Conservation (phyloP, 2,113 vertebrate species). For the Bos indicus region DNA sequence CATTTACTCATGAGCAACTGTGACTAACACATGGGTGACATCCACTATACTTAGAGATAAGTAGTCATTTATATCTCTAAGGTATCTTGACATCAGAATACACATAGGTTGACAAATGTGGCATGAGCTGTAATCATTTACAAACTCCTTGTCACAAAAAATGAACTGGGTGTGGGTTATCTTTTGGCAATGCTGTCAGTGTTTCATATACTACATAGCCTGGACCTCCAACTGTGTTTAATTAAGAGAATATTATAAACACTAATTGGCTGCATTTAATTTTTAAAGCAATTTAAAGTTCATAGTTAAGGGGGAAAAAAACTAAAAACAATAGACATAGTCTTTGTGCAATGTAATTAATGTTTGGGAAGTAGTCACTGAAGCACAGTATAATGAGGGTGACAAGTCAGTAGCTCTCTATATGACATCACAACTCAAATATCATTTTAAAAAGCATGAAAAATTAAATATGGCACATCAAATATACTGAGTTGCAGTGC, state of each 20-base stretch:
- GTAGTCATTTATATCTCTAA: slow-evolving; percentile 53
- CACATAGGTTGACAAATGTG: slow-evolving; percentile 47
- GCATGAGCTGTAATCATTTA: slow-evolving; percentile 46
- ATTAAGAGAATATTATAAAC: slow-evolving; percentile 73
- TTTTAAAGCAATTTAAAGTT: slow-evolving; percentile 73
- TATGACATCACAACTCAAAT: slow-evolving; percentile 42
- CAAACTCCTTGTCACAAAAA: slow-evolving; percentile 63
- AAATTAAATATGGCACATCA: slow-evolving; percentile 38
- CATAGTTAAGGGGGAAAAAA: slow-evolving; percentile 62
- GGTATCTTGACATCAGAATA: slow-evolving; percentile 46
- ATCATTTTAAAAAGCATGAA: slow-evolving; percentile 33
- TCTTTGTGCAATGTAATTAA: slow-evolving; percentile 54
- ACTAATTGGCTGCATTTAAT: slow-evolving; percentile 73
- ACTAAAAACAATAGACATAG: slow-evolving; percentile 64
- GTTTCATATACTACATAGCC: slow-evolving; percentile 48
- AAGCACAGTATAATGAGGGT: slow-evolving; percentile 56
- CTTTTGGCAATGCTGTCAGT: slow-evolving; percentile 66
- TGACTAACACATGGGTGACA: slow-evolving; percentile 39
- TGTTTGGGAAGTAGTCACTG: slow-evolving; percentile 56
- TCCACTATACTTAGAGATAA: slow-evolving; percentile 37
- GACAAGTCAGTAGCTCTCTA: slow-evolving; percentile 33
- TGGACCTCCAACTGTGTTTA: slow-evolving; percentile 67
- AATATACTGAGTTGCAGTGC: not conserved
- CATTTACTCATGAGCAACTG: not conserved
- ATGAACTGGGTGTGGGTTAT: slow-evolving; percentile 44